These are phyloP conservation scores for Labeo catla DNA, from an alignment of 2,113 vertebrate genomes.

Conservation along the genomic window DNA sequence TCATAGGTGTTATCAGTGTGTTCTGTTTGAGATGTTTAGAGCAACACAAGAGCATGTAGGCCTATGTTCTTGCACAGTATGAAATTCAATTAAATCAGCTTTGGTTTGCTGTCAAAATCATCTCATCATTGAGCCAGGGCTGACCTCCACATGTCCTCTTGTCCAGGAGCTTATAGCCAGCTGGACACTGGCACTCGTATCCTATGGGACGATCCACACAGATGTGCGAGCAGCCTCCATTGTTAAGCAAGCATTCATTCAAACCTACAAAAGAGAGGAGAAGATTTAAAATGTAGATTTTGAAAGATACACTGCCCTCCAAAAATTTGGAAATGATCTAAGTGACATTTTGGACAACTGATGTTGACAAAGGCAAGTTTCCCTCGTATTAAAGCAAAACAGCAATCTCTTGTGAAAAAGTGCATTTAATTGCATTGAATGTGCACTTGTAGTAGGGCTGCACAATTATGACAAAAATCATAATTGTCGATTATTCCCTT, in stretches of 20 bases:
- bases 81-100: background rate
- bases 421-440: background rate
- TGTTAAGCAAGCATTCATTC: conserved; percentile 87
- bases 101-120: background rate
- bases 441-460: background rate
- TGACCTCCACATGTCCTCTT: conserved; percentile 97
- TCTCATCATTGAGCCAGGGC: conserved; percentile 18
- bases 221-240: conserved; percentile 95
- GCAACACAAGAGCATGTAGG: background rate
- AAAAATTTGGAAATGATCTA: background rate
- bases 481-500: too few species aligned
- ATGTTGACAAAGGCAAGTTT: background rate
- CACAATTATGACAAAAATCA: too few species aligned
- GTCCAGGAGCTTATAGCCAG: conserved; percentile 92
- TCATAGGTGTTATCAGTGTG: background rate
- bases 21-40: too few species aligned
- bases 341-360: background rate
- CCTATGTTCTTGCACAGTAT: background rate
- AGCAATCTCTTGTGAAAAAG: background rate
- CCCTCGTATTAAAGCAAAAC: background rate
- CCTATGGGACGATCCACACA: conserved; percentile 92
- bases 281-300: background rate
- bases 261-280: conserved; percentile 68
- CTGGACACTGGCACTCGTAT: conserved; percentile 91
- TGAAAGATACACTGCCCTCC: background rate